Base-by-base conservation (phyloP, 2,797 vertebrate species). In the Neopelma chrysocephalum region DNA sequence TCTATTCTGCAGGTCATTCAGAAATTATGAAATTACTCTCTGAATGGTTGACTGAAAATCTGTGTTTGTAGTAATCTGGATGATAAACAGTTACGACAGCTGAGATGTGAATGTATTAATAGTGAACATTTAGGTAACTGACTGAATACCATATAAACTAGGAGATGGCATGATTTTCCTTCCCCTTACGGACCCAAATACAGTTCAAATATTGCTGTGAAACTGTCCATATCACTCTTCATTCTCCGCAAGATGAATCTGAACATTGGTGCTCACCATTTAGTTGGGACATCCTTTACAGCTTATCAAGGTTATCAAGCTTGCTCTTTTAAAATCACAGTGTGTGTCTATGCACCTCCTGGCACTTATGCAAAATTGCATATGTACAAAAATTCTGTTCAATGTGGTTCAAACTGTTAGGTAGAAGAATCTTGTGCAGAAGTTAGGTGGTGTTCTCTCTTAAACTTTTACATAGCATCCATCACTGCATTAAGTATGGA, bases 111-210 rank as follows among this genome's bases (percentile, higher is more conserved):
- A 7, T 43, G 7, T 69, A 47, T 69, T 79, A 48, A 2, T 3
- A 51, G 20, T 56, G 60, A 93, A 29, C 38, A 26, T 4, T 0
- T 26, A 89, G 48, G 40, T 53, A 87, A 54, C 31, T 38, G 40
- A 47, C 22, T 77, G 21, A 73, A 76, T 34, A 84, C 12, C 27
- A 72, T 26, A 60, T 26, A 86, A 92, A 75, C 51, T 32, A 90
- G 68, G 61, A 85, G 45, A 77, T 81, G 38, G 53, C 43, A 90
- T 51, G 42, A 70, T 62, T 88, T 91, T 93, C 43, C 42, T 84
- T 58, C 45, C 43, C 27, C 64, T 80, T 53, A 65, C 17, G 56
- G 79, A 22, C 48, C 66, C 45, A 89, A 60, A 78, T 76, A 45
- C n/a, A 27, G 23, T 40, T 81, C 42, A 80, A 58, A 88, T 58